Evolutionary conservation across 92 coral and sea anemone genomes (phyloP).

Genomic region (Micromussa lordhowensis): DNA sequence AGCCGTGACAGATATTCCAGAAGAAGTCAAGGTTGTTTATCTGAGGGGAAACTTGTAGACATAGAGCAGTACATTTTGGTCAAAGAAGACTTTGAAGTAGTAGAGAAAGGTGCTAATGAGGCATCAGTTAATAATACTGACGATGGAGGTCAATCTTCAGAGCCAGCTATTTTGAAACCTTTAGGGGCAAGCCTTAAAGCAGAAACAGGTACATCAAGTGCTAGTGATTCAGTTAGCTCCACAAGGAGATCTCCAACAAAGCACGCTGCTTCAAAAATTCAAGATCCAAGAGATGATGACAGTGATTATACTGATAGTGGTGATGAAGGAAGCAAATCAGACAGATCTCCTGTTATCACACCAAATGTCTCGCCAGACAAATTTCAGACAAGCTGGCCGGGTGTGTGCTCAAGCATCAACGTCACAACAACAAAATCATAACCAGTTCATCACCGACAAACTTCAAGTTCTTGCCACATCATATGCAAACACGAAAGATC

Average conservation of each 20-base stretch:
- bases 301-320: slow-evolving; percentile 92
- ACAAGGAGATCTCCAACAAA: slow-evolving; percentile 5
- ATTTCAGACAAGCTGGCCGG: slow-evolving; percentile 75
- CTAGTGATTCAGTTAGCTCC: neutral
- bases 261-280: neutral
- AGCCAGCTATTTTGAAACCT: neutral
- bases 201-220: neutral
- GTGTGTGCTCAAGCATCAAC: slow-evolving; percentile 84
- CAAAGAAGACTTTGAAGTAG: neutral
- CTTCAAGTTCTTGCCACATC: slow-evolving; percentile 90
- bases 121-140: neutral
- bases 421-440: slow-evolving; percentile 72
- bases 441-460: slow-evolving; percentile 87
- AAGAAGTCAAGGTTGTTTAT: slow-evolving; percentile 64
- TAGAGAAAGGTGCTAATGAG: neutral
- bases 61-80: slow-evolving; percentile 57
- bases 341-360: slow-evolving; percentile 31
- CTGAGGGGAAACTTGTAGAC: slow-evolving; percentile 77
- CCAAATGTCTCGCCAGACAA: slow-evolving; percentile 87
- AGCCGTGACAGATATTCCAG: slow-evolving; percentile 56
- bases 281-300: slow-evolving; percentile 53
- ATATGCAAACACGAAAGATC: slow-evolving; percentile 92
- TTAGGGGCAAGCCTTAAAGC: neutral
- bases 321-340: slow-evolving; percentile 71
- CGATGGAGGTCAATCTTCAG: slow-evolving; percentile 6